These are phyloP conservation scores for Nomada flava DNA, from an alignment of 2,888 invertebrate species.

Conservation along the genomic window DNA sequence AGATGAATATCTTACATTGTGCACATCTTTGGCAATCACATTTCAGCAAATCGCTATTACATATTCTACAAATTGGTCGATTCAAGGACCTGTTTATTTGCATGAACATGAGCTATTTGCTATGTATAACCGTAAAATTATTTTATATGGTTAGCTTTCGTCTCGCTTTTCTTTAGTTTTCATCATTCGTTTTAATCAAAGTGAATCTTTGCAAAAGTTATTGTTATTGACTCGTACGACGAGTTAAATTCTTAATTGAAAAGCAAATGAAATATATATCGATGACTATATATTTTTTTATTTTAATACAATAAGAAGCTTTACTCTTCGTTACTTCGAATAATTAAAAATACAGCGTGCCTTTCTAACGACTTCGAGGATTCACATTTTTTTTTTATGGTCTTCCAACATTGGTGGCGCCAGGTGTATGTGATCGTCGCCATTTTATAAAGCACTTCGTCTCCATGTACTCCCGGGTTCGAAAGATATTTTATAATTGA, in stretches of 20 bases:
- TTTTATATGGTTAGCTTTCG: not conserved
- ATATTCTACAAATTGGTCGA: not conserved
- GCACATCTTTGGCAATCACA: not conserved
- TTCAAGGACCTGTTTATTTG: not conserved
- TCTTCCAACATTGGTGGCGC: constrained; percentile 18
- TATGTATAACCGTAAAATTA: not conserved
- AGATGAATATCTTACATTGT: constrained; percentile 15
- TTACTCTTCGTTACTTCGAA: no score
- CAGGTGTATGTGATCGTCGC: not conserved
- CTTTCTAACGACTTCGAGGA: not conserved
- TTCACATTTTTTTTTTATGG: not conserved
- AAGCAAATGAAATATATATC: no score
- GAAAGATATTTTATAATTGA: not conserved
- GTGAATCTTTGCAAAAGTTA: no score
- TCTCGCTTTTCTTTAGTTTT: no score
- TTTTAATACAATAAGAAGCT: no score
- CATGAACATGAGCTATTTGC: not conserved
- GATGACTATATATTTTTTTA: no score
- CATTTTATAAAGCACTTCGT: constrained; percentile 23
- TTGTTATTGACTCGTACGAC: no score
- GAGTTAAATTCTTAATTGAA: no score
- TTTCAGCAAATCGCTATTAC: not conserved
- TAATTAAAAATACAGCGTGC: not conserved
- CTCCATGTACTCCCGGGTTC: constrained; percentile 1
- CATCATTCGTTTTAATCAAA: no score